These are phyloP conservation scores for Mareca penelope DNA, from an alignment of 2,797 vertebrate species.

Conservation along the genomic window DNA sequence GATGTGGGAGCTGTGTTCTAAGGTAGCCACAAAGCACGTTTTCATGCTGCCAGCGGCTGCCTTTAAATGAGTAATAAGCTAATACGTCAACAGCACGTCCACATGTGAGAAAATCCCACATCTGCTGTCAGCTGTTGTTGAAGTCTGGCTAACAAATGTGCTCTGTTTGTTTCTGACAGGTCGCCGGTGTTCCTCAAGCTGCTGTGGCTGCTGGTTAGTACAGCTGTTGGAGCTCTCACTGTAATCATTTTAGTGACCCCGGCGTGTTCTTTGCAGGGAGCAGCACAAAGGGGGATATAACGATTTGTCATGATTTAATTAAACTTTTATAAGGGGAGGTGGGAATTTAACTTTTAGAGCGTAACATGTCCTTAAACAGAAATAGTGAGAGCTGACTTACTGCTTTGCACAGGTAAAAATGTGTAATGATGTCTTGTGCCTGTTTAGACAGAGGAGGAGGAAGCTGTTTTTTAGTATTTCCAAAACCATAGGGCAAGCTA, in stretches of 20 bases:
- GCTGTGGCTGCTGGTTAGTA: background rate
- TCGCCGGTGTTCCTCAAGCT: background rate
- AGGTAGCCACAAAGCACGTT: background rate
- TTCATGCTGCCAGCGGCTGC: background rate
- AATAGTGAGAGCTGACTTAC: background rate
- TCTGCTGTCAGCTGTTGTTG: background rate
- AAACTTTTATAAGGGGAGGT: background rate
- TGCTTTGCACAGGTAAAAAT: background rate
- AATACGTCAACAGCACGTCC: background rate
- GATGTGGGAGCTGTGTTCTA: background rate
- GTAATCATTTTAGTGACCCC: background rate
- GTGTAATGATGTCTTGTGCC: background rate
- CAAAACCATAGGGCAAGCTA: background rate
- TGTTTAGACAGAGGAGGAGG: background rate
- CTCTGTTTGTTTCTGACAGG: conserved; percentile 31
- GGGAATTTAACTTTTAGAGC: background rate
- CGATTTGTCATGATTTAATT: background rate
- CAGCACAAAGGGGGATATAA: background rate
- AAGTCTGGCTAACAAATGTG: conserved; percentile 1
- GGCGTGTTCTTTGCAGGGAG: background rate
- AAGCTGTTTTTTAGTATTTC: background rate
- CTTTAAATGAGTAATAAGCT: background rate
- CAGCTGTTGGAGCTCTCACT: background rate
- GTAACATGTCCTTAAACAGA: background rate
- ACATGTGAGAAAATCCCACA: fast-evolving